Evolutionary conservation across 2,797 vertebrate genomes (phyloP), one percentile per base, ranked within the genome.

Genomic region (Spondyliosoma cantharus): DNA sequence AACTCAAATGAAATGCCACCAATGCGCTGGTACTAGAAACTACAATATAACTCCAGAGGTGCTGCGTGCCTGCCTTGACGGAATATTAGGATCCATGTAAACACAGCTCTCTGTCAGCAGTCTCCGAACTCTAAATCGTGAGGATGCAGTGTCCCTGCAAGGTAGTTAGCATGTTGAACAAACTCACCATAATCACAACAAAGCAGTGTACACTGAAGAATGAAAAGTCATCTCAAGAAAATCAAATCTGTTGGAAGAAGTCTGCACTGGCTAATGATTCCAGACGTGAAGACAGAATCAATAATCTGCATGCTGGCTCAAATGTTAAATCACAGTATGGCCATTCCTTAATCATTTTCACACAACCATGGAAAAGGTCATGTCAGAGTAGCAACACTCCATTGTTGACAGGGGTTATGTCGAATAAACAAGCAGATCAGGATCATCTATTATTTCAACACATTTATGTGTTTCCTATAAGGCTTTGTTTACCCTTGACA

Each of bases 301-400:
- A 94, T 95, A 92, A 71, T 62, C 49, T 70, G 77, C 90, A 84
- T 80, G 91, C 89, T 89, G 91, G 79, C 90, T 89, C 82, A 93
- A 94, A 94, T 92, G 93, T 91, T 94, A 94, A 93, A 92, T 93
- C 93, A 91, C 90, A 93, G 92, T 90, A 89, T 90, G 90, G 59
- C 82, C 71, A 71, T 82, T 87, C 77, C 88, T 90, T 93, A 94
- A 94, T 93, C 88, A 92, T 92, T 92, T 91, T 89, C 84, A 85
- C 90, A 91, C 90, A 89, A 90, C 90, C 29, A 87, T 81, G 80
- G 90, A 84, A 95, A 95, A 94, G 94, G 94, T 93, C 92, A 92
- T 71, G 90, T 91, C 90, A 90, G 82, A 63, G 54, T 13, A 46
- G 78, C 64, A 85, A 90, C 90, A 87, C 90, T 90, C 84, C 68